Percentiles rank a stretch among this genome's conserved stretches.
Evolutionary conservation across 2,888 invertebrate genomes (phyloP).

Genomic region (Iselma pallidipennis): DNA sequence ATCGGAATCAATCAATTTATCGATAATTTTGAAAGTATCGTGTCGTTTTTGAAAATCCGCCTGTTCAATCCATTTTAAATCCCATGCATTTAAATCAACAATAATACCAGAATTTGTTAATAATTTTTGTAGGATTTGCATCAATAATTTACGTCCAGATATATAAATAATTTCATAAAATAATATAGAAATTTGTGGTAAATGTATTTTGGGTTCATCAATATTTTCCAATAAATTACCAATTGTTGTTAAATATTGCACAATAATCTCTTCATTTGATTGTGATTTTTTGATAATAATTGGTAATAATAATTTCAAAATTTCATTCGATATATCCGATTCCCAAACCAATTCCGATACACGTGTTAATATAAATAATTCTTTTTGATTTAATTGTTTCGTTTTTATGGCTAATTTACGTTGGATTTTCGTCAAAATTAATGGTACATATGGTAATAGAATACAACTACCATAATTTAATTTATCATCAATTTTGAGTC

Average conservation of each 20-base stretch:
- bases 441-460: slow-evolving; percentile 72
- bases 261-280: slow-evolving; percentile 69
- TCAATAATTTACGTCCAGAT: slow-evolving; percentile 70
- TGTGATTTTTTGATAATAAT: slow-evolving; percentile 68
- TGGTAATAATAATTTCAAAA: slow-evolving; percentile 73
- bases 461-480: slow-evolving; percentile 75
- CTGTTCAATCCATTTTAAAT: slow-evolving; percentile 88
- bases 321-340: slow-evolving; percentile 67
- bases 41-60: slow-evolving; percentile 86
- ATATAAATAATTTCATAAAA: slow-evolving; percentile 70
- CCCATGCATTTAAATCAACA: slow-evolving; percentile 81
- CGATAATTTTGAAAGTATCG: slow-evolving; percentile 74
- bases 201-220: slow-evolving; percentile 65
- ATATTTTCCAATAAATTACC: slow-evolving; percentile 75
- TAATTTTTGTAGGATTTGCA: slow-evolving; percentile 65
- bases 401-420: slow-evolving; percentile 65
- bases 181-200: slow-evolving; percentile 72
- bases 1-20: slow-evolving; percentile 57
- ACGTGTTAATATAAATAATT: slow-evolving; percentile 74
- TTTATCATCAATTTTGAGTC: slow-evolving; percentile 51
- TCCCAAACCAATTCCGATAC: slow-evolving; percentile 76
- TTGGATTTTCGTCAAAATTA: slow-evolving; percentile 72
- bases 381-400: slow-evolving; percentile 67
- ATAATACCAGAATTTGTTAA: slow-evolving; percentile 62
- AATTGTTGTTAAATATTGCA: slow-evolving; percentile 72